These are phyloP conservation scores for Drosophila dives DNA, from an alignment of 2,888 invertebrate genomes.

Conservation along the genomic window DNA sequence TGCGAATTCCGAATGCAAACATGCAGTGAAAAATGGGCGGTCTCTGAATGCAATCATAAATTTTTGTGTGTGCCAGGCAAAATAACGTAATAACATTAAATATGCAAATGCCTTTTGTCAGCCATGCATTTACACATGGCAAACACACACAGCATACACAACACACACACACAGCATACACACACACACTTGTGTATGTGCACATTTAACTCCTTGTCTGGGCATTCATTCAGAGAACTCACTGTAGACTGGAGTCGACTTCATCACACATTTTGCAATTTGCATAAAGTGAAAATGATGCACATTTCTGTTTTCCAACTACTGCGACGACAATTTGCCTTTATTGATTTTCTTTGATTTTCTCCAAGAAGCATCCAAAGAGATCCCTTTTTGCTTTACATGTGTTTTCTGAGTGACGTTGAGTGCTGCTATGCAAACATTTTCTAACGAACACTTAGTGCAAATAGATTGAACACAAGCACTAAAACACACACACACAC, in stretches of 20 bases:
- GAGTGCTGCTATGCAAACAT: constrained; percentile 79
- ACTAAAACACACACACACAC: constrained; percentile 17
- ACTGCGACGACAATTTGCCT: constrained; percentile 68
- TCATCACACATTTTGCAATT: constrained; percentile 76
- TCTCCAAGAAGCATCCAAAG: constrained; percentile 26
- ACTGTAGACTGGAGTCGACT: constrained; percentile 52
- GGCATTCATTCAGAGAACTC: constrained; percentile 36
- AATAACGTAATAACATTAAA: constrained; percentile 81
- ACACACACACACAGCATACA: constrained; percentile 24
- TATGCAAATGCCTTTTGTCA: constrained; percentile 81
- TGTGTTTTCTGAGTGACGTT: constrained; percentile 75
- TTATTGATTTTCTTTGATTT: constrained; percentile 80
- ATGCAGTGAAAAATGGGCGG: constrained; percentile 6
- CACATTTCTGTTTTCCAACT: constrained; percentile 76
- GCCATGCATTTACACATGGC: constrained; percentile 72
- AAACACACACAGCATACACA: constrained; percentile 45
- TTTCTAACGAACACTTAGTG: constrained; percentile 79
- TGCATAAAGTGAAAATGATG: constrained; percentile 80
- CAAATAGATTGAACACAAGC: constrained; percentile 69
- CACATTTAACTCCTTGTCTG: constrained; percentile 9
- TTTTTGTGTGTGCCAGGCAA: constrained; percentile 77
- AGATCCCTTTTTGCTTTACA: constrained; percentile 61
- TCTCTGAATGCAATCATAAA: constrained; percentile 72
- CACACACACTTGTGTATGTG: background rate
- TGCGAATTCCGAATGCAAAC: constrained; percentile 47